Percentiles rank a stretch among this genome's conserved stretches.
Conservation (phyloP, 1,140 invertebrate genomes). For the Penaeus chinensis region DNA sequence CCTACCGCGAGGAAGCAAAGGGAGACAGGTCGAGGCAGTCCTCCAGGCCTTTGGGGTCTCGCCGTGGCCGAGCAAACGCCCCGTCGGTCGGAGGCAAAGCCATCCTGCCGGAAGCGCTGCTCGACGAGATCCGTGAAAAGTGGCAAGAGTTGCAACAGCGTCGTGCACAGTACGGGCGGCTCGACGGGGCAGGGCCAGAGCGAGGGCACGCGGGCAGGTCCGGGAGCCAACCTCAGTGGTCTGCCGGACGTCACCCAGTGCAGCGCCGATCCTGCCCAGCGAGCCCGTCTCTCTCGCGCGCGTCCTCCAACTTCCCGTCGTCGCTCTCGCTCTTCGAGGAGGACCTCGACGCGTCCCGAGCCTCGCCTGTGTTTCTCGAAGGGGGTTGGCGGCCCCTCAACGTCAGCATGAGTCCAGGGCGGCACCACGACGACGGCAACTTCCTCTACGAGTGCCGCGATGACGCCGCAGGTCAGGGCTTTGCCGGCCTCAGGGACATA, state of each 20-base stretch:
- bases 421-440: slow-evolving; percentile 15
- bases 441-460: slow-evolving; percentile 64
- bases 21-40: slow-evolving; percentile 3
- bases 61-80: neutral
- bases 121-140: slow-evolving; percentile 54
- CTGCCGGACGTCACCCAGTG: slow-evolving; percentile 28
- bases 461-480: slow-evolving; percentile 76
- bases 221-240: slow-evolving; percentile 40
- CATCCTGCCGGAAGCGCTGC: slow-evolving; percentile 41
- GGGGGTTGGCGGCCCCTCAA: slow-evolving; percentile 23
- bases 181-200: slow-evolving; percentile 33
- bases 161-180: slow-evolving; percentile 34
- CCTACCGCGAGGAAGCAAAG: neutral
- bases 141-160: slow-evolving; percentile 53
- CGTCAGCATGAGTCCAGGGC: neutral
- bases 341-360: slow-evolving; percentile 30
- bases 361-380: slow-evolving; percentile 33
- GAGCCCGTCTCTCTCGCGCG: slow-evolving; percentile 42
- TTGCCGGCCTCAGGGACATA: slow-evolving; percentile 84
- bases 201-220: slow-evolving; percentile 33
- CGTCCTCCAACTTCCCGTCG: slow-evolving; percentile 54
- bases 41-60: neutral
- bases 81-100: slow-evolving; percentile 10
- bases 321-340: slow-evolving; percentile 53
- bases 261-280: slow-evolving; percentile 42